Base-by-base conservation (phyloP, 2,797 vertebrate species). In the Cossypha heuglini region DNA sequence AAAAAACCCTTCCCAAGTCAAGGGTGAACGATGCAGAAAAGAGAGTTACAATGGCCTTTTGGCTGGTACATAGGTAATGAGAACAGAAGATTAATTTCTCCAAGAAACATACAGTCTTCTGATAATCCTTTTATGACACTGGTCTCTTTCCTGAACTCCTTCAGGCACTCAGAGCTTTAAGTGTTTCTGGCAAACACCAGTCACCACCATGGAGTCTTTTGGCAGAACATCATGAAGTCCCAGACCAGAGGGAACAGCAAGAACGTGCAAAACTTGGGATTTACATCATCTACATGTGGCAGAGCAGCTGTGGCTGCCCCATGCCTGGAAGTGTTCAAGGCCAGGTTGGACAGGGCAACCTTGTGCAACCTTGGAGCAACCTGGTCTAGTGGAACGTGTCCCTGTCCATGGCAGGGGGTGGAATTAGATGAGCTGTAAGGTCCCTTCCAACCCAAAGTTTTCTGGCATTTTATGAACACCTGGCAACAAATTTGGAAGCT, bases 271-370 rank as follows among this genome's bases (percentile, higher is more conserved):
- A 35, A 20, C 42, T 9, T 17, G 11, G 10, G 54, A n/a, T 88
- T 26, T 37, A 38, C 17, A 57, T n/a, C 64, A 46, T 31, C 24
- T 13, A n/a, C 1, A 0, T 0, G 16, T 3, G 12, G 45, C 69
- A 83, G 57, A 69, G 43, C 29, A 69, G 24, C n/a, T 76, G 43
- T 33, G 63, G 28, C 63, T 63, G 73, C 48, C 42, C 25, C 64
- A 31, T 10, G 25, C 35, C 35, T 55, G 16, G 28, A 16, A 18
- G 13, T 45, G 63, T 4, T 1, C 63, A 43, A 69, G n/a, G 43
- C 10, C n/a, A 45, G n/a, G 49, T 0, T 76, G 43, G 49, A 76
- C 0, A 0, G 19, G 31, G 24, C 26, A 43, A 21, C 43, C 43
- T 43, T 43, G 43, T 20, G 3, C 19, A 11, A 43, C 43, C 43